phyloP scores from a whole-genome alignment of 2,888 invertebrate genomes.

The Drosophila nr. fundita region DNA sequence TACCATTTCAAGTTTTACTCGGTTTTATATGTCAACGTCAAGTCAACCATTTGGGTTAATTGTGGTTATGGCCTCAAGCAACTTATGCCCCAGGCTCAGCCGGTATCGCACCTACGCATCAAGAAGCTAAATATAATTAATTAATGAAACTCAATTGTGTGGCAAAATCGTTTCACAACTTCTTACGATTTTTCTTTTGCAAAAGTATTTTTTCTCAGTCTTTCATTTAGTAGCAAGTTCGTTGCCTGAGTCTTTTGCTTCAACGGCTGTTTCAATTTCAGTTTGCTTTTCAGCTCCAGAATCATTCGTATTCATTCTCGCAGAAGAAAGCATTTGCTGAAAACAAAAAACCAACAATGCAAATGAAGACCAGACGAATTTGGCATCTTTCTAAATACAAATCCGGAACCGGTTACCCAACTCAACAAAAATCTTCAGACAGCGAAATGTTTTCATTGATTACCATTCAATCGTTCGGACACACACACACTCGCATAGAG shows the following conservation, averaged over 20 bases:
- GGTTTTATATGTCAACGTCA: conserved; percentile 44
- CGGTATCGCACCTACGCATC: conserved; percentile 49
- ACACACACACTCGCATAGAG: conserved; percentile 1
- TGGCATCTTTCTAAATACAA: conserved; percentile 36
- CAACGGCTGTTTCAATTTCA: background rate
- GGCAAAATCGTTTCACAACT: background rate
- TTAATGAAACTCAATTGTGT: background rate
- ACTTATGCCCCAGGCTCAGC: conserved; percentile 11
- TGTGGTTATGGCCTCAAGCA: conserved; percentile 29
- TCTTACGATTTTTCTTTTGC: background rate
- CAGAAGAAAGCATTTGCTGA: conserved; percentile 46
- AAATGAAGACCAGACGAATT: conserved; percentile 40
- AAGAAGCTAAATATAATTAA: conserved; percentile 2
- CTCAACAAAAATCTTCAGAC: conserved; percentile 17
- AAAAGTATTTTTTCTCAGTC: background rate
- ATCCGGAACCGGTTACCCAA: conserved; percentile 41
- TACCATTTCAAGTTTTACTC: conserved; percentile 62
- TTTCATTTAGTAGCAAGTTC: background rate
- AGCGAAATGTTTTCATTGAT: conserved; percentile 71
- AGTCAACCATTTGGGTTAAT: conserved; percentile 51
- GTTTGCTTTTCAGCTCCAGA: conserved; percentile 29
- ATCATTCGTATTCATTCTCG: conserved; percentile 3
- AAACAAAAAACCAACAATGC: conserved; percentile 29
- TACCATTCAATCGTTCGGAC: conserved; percentile 59
- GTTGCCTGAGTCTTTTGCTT: background rate